These are phyloP conservation scores for Dendrolimus kikuchii DNA, from an alignment of 1,140 invertebrate species.

Conservation along the genomic window DNA sequence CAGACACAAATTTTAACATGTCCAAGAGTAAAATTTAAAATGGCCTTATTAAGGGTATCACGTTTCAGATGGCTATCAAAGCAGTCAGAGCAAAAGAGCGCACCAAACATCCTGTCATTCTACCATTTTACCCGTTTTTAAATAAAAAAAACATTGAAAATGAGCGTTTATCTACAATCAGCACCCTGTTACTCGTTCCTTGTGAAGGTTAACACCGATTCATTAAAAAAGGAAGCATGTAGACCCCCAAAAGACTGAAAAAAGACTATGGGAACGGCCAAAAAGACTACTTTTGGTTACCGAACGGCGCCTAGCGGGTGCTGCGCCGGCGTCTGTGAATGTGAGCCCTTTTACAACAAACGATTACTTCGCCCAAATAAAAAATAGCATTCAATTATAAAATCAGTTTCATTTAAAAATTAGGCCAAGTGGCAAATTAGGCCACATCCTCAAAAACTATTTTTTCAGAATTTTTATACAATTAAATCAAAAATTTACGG, in stretches of 20 bases:
- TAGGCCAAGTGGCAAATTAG: no score
- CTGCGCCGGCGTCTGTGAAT: constrained; percentile 65
- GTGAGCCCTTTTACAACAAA: constrained; percentile 35
- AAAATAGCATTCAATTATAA: background rate
- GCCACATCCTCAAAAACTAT: no score
- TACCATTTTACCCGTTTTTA: constrained; percentile 46
- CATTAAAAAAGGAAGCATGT: constrained; percentile 63
- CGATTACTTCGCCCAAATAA: constrained; percentile 18
- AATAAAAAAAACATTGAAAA: constrained; percentile 40
- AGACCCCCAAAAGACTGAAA: constrained; percentile 70
- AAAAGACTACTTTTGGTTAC: constrained; percentile 66
- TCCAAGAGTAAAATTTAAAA: constrained; percentile 37
- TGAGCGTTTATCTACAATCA: constrained; percentile 64
- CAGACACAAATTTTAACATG: no score
- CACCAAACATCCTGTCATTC: constrained; percentile 58
- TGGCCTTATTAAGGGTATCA: constrained; percentile 36
- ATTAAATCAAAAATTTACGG: no score
- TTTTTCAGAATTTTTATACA: no score
- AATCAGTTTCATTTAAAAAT: no score
- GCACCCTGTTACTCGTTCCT: constrained; percentile 68
- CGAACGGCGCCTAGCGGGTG: constrained; percentile 66
- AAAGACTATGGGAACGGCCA: constrained; percentile 46
- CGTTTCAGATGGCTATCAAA: constrained; percentile 39
- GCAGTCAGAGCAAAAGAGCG: constrained; percentile 28
- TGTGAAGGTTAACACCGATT: constrained; percentile 70